Base-by-base conservation (phyloP, 1,140 invertebrate genomes). In the Venturia canescens region DNA sequence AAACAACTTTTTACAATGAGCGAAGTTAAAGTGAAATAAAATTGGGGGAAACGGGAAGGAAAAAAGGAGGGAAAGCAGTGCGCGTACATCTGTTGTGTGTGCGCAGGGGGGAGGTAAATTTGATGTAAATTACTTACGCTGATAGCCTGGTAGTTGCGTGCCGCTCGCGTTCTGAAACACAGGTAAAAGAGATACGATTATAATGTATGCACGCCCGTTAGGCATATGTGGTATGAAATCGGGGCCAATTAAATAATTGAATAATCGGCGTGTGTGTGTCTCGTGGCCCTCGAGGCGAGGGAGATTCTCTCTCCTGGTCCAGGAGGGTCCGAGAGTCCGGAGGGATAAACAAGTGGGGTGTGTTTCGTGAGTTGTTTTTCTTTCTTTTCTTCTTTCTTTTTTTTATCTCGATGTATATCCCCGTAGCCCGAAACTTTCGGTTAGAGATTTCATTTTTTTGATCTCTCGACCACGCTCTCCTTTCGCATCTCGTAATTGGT, bases 141-240 rank as follows among this genome's bases (percentile, higher is more conserved):
- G 87, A 86, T 63, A 89, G 83, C 83, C 89, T 88, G 83, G 48
- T 90, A 79, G 86, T 78, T 75, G 80, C 34, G 72, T 91, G 88
- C 83, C 90, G 88, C 81, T 91, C 90, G 31, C 90, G 89, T 81
- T 91, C 91, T 92, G 89, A 79, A 92, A 92, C 89, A 91, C 82
- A 89, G 53, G 86, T 85, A 86, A 86, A 75, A 83, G 69, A 48
- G 26, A 72, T 67, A 76, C 50, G 44, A 77, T 48, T 78, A 31
- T 78, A 34, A 26, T 48, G 29, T 66, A 38, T 80, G 57, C 63
- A 57, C 27, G 71, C 53, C 50, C 72, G 34, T 27, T 9, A 13
- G 72, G 53, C 27, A 69, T n/a, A 69, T 23, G 21, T 57, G 27
- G 27, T 63, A 63, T 76, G 21, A 60, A 34, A 76, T 75, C 71